These are phyloP conservation scores for Cranoglanis bouderius DNA, from an alignment of 2,113 vertebrate genomes.

Conservation along the genomic window DNA sequence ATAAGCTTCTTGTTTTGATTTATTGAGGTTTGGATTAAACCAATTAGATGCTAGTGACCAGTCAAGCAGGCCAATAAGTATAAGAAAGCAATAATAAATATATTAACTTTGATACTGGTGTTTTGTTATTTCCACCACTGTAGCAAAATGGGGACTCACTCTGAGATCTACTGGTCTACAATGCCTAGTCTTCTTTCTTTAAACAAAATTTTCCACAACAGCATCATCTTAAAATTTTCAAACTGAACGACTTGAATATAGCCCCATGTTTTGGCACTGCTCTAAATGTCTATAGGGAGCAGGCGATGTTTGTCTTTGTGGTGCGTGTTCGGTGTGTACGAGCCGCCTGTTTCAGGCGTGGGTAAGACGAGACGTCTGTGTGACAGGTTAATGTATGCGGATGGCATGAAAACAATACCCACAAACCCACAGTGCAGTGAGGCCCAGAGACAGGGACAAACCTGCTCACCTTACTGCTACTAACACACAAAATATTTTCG, in stretches of 20 bases:
- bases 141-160: neutral
- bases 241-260: neutral
- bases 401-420: slow-evolving; percentile 73
- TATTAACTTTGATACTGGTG: neutral
- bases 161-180: neutral
- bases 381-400: slow-evolving; percentile 78
- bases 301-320: slow-evolving; percentile 55
- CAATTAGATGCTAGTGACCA: neutral
- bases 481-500: slow-evolving; percentile 14
- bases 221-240: neutral
- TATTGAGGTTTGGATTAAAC: neutral
- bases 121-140: neutral
- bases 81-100: neutral
- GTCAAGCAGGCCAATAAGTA: neutral
- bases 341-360: slow-evolving; percentile 59
- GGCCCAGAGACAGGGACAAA: slow-evolving; percentile 52
- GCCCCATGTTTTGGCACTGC: neutral
- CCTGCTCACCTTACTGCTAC: slow-evolving; percentile 49
- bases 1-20: neutral
- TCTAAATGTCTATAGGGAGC: neutral
- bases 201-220: neutral
- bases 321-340: slow-evolving; percentile 63
- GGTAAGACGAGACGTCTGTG: slow-evolving; percentile 72
- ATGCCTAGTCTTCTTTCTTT: neutral
- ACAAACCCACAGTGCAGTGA: slow-evolving; percentile 46